Base-by-base conservation (phyloP, 2,888 invertebrate genomes). In the Arrhopalites spinosus region DNA sequence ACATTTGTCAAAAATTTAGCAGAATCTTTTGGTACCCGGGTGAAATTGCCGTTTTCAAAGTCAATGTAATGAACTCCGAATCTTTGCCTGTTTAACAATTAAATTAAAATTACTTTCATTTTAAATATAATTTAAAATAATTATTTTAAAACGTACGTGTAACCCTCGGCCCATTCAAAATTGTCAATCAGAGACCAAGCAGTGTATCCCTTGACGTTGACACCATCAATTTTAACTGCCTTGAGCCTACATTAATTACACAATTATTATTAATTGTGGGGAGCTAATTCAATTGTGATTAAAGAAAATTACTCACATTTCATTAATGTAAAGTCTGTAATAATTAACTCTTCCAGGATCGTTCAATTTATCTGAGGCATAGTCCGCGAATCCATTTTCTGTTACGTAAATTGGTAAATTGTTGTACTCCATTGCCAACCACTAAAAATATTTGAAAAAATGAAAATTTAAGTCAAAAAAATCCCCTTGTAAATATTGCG, bases 11-110 rank as follows among this genome's bases (percentile, higher is more conserved):
- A 84, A 80, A 80, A 85, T 45, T 74, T 69, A 13, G 85, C 85
- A 7, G 86, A 86, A 1, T 81, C 83, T 76, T 86, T 86, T 15
- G 77, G 77, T 43, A 75, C 61, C 27, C 79, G 61, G 3, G 71
- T 59, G 20, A 69, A 43, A 7, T 75, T 73, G 11, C 77, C 75
- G 43, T 75, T 66, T 17, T 30, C 43, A 53, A 74, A 76, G 64
- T 78, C 74, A 45, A 78, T 53, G 67, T 70, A 73, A 43, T 76
- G 73, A 25, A 73, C 70, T 15, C 78, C 78, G 70, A 76, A 78
- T 64, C 74, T 23, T 68, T 77, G 63, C 17, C 77, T 78, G 53
- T 61, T 11, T 2, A 61, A 61, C 3, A 17, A 3, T 8, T 20
- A 20, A 53, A 53, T 20, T 20, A 20, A 5, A 53, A 5, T 53